phyloP scores from a whole-genome alignment of 2,888 invertebrate species.

The Agapostemon virescens region DNA sequence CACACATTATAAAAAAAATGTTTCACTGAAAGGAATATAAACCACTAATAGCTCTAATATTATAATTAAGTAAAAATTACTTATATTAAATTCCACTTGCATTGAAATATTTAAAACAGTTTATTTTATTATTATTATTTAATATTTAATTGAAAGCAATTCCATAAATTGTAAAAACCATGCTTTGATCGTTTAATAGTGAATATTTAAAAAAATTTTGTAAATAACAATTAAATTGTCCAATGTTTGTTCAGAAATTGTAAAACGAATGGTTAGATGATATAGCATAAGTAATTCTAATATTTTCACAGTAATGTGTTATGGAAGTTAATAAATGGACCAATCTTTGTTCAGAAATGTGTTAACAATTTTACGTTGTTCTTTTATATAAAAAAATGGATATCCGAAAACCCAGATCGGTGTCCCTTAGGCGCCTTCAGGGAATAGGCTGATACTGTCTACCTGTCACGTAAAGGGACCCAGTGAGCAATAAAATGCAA shows the following conservation, averaged over 20 bases:
- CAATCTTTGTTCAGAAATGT: background rate
- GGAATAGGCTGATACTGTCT: conserved; percentile 1
- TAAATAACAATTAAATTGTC: background rate
- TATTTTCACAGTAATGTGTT: background rate
- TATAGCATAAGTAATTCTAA: background rate
- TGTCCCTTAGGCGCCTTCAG: conserved; percentile 1
- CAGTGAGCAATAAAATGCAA: background rate
- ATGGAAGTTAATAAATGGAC: background rate
- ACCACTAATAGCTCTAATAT: background rate
- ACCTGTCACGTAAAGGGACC: conserved; percentile 9
- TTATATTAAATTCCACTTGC: background rate
- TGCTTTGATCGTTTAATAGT: background rate
- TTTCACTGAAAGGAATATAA: no score
- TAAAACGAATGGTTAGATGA: background rate
- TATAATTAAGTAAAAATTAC: background rate
- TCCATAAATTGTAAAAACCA: background rate
- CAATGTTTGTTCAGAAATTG: background rate
- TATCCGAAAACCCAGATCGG: background rate
- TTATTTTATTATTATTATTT: no score
- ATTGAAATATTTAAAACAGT: background rate
- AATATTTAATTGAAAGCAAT: no score
- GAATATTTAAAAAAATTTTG: background rate
- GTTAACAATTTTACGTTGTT: background rate
- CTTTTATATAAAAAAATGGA: background rate
- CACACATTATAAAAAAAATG: no score